phyloP scores from a whole-genome alignment of 2,113 vertebrate genomes.

The Columba livia region DNA sequence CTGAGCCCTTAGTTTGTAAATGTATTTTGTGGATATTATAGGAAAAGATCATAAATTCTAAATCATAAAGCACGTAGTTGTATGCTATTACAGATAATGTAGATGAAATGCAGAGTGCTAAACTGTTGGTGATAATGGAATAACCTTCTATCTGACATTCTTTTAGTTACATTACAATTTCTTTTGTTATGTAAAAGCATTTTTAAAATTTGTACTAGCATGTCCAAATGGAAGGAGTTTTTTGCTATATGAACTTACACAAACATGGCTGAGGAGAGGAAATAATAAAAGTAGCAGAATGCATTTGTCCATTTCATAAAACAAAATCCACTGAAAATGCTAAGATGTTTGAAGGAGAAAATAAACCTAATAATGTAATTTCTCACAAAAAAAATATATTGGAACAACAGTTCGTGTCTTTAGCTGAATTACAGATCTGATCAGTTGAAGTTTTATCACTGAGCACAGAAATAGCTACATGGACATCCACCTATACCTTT shows the following conservation, averaged over 20 bases:
- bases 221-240: neutral
- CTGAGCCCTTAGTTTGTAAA: neutral
- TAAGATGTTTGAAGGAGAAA: neutral
- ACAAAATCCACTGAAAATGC: neutral
- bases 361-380: neutral
- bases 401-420: neutral
- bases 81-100: neutral
- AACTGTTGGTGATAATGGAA: neutral
- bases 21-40: neutral
- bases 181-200: neutral
- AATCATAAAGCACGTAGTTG: neutral
- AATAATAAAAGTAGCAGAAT: slow-evolving; percentile 25
- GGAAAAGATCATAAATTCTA: neutral
- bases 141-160: neutral
- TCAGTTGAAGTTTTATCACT: neutral
- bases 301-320: neutral
- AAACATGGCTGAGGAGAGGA: neutral
- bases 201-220: neutral
- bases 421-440: neutral
- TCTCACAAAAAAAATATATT: neutral
- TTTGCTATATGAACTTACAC: neutral
- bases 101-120: neutral
- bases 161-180: neutral
- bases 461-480: neutral
- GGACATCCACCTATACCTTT: neutral